Base-by-base conservation (phyloP, 1,140 invertebrate species). In the Zaprionus lachaisei region DNA sequence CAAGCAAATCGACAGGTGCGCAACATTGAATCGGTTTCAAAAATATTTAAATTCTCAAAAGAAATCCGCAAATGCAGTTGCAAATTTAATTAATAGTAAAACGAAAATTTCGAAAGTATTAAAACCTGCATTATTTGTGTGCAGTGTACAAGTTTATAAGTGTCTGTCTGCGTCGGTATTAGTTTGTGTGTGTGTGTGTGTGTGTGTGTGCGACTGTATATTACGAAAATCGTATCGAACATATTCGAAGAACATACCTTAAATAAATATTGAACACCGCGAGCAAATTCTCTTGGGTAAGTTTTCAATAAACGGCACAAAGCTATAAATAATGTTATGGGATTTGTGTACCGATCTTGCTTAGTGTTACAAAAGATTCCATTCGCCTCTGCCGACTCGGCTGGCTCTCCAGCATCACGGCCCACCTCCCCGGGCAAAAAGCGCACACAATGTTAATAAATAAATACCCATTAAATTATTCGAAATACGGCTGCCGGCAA, bases 281-380 rank as follows among this genome's bases (percentile, higher is more conserved):
- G 20, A 63, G 68, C 72, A 47, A 87, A 71, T 77, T 79, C 67
- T 77, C 76, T 85, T 81, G 87, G 84, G 84, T 89, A 69, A 89
- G 84, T 89, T 79, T 63, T 70, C 66, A 20, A 83, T 22, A 62
- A 44, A 37, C 17, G 31, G 4, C 56, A 58, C 31, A 51, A 51
- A 22, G 7, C 83, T 80, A 89, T 89, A 89, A 89, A 89, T 87
- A 89, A 76, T 73, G 56, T 67, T 38, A 62, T 24, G 41, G 67
- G 64, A 38, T 73, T 58, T 77, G 58, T 58, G 62, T 47, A 24
- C 41, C 17, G 51, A 57, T 56, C 37, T 65, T 57, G 51, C 34
- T 63, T 64, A 24, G n/a, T 65, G 67, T 87, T 89, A 77, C 77
- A 84, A 85, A 74, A 81, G 63, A 70, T 49, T 71, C 61, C 44